Evolutionary conservation across 1,140 invertebrate species (phyloP).

Genomic region (Littorina saxatilis): DNA sequence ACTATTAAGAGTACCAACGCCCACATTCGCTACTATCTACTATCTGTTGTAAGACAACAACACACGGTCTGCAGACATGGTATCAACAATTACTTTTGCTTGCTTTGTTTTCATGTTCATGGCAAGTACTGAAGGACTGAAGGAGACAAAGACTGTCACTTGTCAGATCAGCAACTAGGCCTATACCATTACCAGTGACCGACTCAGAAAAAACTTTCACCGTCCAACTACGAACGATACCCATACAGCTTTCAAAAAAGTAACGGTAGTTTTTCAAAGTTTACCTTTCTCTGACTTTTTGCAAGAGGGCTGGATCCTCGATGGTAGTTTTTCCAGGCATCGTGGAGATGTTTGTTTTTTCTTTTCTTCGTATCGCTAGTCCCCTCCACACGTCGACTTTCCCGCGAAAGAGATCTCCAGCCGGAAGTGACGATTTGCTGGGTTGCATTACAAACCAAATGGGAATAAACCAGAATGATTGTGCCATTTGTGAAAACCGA

Average conservation of each 20-base stretch:
- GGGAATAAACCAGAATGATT: background rate
- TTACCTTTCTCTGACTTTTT: background rate
- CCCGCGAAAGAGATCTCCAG: background rate
- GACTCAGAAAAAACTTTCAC: background rate
- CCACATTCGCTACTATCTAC: too few relatives aligned
- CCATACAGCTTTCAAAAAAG: background rate
- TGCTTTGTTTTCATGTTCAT: too few relatives aligned
- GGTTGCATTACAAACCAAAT: too few relatives aligned
- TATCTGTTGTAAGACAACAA: too few relatives aligned
- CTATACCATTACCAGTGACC: background rate
- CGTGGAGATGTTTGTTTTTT: background rate
- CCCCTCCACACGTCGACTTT: constrained; percentile 1
- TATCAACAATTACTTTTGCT: too few relatives aligned
- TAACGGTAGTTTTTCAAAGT: too few relatives aligned
- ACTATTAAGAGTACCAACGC: too few relatives aligned
- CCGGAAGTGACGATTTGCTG: background rate
- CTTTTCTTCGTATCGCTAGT: too few relatives aligned
- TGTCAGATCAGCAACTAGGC: background rate
- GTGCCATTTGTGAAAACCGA: background rate
- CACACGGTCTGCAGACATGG: too few relatives aligned
- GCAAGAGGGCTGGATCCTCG: background rate
- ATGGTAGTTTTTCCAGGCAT: background rate
- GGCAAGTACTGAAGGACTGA: background rate
- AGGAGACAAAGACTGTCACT: too few relatives aligned
- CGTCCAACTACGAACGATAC: background rate